A percentile compares a stretch with the other conserved stretches of the same genome.
phyloP scores from a whole-genome alignment of 1,140 invertebrate genomes.

The Habropoda laboriosa region DNA sequence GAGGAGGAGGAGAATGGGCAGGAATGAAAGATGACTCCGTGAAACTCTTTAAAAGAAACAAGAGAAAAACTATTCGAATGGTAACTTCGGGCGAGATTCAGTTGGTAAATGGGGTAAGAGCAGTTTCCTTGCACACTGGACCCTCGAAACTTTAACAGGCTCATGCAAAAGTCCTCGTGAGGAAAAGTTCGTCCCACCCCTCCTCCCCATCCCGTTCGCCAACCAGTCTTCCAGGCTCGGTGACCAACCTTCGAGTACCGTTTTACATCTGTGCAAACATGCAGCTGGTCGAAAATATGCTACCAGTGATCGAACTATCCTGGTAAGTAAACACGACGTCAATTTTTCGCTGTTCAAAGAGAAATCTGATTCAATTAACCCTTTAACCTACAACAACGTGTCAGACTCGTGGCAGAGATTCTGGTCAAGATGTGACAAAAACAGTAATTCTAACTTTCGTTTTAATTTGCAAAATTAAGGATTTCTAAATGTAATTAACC shows the following conservation, averaged over 20 bases:
- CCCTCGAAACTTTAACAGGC: constrained; percentile 47
- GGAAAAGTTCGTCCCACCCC: no score
- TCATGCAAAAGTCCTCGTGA: constrained; percentile 40
- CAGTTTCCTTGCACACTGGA: constrained; percentile 26
- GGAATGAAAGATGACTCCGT: neutral
- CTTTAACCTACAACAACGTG: no score
- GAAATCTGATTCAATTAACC: no score
- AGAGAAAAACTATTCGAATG: constrained; percentile 39
- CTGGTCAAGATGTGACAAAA: no score
- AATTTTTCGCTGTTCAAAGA: no score
- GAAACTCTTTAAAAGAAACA: constrained; percentile 17
- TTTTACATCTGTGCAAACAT: constrained; percentile 23
- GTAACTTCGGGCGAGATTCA: constrained; percentile 33
- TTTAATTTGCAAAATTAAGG: no score
- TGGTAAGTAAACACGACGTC: no score
- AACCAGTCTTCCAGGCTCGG: constrained; percentile 26
- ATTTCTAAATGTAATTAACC: no score
- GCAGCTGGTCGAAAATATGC: neutral
- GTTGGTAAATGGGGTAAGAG: constrained; percentile 33
- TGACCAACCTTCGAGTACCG: constrained; percentile 26
- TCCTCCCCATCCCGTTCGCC: no score
- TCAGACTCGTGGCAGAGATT: no score
- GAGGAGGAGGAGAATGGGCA: no score
- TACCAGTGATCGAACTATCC: constrained; percentile 18
- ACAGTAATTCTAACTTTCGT: no score